Evolutionary conservation across 2,113 vertebrate genomes (phyloP).

Genomic region (Indicator maculatus): DNA sequence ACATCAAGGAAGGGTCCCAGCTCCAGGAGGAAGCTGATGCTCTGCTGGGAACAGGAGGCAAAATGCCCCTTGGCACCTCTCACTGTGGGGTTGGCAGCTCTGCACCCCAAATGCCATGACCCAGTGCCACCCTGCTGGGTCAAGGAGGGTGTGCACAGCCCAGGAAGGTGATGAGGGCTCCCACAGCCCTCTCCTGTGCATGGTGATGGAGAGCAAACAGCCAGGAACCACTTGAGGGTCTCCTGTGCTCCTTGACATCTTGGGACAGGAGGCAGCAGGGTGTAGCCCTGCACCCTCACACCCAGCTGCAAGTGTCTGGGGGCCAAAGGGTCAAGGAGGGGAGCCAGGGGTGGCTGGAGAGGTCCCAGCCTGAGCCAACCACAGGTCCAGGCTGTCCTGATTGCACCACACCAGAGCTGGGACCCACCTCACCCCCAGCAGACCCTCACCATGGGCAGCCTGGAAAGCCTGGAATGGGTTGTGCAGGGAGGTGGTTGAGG

Average conservation of each 20-base stretch:
- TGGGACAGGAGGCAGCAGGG: fast-evolving
- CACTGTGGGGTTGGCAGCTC: fast-evolving
- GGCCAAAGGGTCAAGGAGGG: fast-evolving
- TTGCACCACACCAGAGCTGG: neutral
- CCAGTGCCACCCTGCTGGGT: fast-evolving
- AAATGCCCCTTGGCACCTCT: fast-evolving
- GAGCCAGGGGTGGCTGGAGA: neutral
- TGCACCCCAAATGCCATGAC: neutral
- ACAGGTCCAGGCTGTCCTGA: fast-evolving
- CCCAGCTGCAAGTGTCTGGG: fast-evolving
- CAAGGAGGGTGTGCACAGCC: neutral
- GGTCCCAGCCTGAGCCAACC: neutral
- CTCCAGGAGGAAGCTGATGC: fast-evolving
- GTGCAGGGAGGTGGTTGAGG: no score
- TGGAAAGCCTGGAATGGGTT: no score
- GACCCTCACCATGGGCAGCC: fast-evolving
- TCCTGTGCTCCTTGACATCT: neutral
- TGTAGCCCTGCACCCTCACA: neutral
- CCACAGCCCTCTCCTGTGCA: fast-evolving
- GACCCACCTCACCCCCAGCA: neutral
- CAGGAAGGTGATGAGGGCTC: neutral
- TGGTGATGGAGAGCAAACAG: neutral
- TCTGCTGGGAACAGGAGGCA: neutral
- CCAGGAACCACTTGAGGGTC: neutral
- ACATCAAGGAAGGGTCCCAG: neutral